Evolutionary conservation across 2,888 invertebrate species (phyloP).

Genomic region (Chesias legatella): DNA sequence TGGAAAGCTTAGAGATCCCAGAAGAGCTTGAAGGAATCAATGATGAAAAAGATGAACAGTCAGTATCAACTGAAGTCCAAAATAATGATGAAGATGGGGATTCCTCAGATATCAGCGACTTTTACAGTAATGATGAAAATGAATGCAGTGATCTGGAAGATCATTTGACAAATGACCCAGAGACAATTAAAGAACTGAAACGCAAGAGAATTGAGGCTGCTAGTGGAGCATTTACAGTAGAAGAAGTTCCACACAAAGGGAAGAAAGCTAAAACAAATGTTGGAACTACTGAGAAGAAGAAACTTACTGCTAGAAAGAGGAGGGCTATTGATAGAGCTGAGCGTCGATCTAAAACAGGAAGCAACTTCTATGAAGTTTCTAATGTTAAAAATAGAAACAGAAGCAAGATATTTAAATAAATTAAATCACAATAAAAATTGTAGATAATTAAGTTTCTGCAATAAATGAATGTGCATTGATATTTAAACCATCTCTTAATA

Average conservation of each 20-base stretch:
- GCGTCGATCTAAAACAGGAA: constrained; percentile 90
- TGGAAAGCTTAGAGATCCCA: constrained; percentile 72
- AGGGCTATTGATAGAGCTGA: constrained; percentile 87
- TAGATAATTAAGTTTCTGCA: no score
- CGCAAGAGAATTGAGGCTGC: constrained; percentile 71
- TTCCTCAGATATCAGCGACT: constrained; percentile 83
- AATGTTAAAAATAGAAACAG: constrained; percentile 94
- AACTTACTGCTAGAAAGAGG: constrained; percentile 87
- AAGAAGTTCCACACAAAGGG: constrained; percentile 68
- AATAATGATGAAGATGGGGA: constrained; percentile 69
- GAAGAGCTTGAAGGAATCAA: constrained; percentile 70
- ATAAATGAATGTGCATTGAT: no score
- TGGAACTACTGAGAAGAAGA: constrained; percentile 64
- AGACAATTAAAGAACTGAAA: constrained; percentile 71
- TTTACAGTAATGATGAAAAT: constrained; percentile 84
- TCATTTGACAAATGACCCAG: constrained; percentile 65
- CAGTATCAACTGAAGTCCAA: constrained; percentile 41
- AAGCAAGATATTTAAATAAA: constrained; percentile 80
- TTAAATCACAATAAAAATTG: no score
- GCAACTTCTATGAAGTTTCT: constrained; percentile 92
- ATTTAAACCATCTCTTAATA: no score
- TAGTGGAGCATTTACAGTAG: constrained; percentile 77
- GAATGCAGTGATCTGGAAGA: constrained; percentile 77
- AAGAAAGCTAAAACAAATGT: constrained; percentile 50
- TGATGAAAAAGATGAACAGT: constrained; percentile 52